A percentile compares a stretch with the other conserved stretches of the same genome.
Evolutionary conservation across 2,797 vertebrate genomes (phyloP).

Genomic region (Loris lydekkerianus): DNA sequence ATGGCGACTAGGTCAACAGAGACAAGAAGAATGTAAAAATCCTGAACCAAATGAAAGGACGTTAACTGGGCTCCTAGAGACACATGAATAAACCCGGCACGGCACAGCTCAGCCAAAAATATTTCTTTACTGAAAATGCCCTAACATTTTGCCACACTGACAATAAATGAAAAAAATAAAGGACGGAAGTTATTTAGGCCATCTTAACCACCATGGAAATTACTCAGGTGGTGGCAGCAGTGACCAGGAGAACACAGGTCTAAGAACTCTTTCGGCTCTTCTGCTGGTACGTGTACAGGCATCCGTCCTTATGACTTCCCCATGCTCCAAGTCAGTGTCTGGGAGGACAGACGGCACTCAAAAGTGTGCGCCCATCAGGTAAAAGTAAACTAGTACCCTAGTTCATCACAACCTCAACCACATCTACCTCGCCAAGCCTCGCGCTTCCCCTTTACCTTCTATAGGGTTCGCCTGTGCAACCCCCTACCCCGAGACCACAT

Average conservation of each 20-base stretch:
- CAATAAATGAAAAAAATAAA: neutral
- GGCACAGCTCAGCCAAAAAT: neutral
- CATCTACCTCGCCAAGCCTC: neutral
- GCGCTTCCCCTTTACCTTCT: neutral
- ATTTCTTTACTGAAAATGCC: neutral
- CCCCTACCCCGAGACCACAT: neutral
- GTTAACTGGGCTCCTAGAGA: neutral
- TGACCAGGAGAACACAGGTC: neutral
- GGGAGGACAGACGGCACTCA: neutral
- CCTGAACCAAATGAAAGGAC: neutral
- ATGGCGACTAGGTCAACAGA: neutral
- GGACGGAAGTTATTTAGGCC: neutral
- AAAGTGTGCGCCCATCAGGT: neutral
- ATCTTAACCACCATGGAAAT: neutral
- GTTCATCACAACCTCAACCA: neutral
- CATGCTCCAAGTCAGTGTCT: neutral
- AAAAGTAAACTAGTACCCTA: neutral
- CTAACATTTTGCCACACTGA: neutral
- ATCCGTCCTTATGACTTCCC: neutral
- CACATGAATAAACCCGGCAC: neutral
- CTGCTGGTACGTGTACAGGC: accelerated
- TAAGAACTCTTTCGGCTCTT: neutral
- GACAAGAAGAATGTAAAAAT: neutral
- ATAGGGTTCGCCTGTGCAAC: neutral
- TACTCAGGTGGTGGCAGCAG: neutral